A percentile compares a stretch with the other conserved stretches of the same genome.
These are phyloP conservation scores for Drosophila silvestris DNA, from an alignment of 2,888 invertebrate genomes.

Conservation along the genomic window DNA sequence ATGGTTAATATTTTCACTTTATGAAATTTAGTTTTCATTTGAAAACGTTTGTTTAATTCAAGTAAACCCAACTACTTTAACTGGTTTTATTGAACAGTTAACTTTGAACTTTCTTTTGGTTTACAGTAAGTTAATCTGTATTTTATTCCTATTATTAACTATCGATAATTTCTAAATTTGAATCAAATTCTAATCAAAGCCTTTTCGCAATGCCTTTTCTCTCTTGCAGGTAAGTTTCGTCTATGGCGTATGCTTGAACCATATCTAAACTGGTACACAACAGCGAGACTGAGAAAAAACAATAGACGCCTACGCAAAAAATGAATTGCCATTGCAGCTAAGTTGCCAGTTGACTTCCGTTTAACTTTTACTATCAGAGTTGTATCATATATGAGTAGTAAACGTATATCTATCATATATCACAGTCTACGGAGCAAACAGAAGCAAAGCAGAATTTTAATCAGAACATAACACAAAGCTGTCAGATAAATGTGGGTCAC, in stretches of 20 bases:
- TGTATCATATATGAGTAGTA: neutral
- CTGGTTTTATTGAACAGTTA: neutral
- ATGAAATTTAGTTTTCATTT: neutral
- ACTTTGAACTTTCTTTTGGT: neutral
- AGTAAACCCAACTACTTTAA: neutral
- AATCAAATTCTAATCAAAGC: neutral
- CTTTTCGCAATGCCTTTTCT: neutral
- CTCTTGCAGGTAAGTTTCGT: slow-evolving; percentile 41
- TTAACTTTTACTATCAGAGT: slow-evolving; percentile 8
- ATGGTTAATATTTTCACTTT: neutral
- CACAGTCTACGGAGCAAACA: slow-evolving; percentile 6
- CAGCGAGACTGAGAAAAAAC: neutral
- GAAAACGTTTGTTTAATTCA: neutral
- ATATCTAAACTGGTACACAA: neutral
- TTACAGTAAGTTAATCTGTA: neutral
- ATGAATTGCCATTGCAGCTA: slow-evolving; percentile 42
- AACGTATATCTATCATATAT: slow-evolving; percentile 8
- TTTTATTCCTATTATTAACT: neutral
- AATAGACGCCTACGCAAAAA: neutral
- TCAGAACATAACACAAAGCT: slow-evolving; percentile 52
- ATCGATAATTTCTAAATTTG: neutral
- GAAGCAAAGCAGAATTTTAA: slow-evolving; percentile 33
- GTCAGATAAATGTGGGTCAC: slow-evolving; percentile 40
- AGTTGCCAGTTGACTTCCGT: slow-evolving; percentile 37
- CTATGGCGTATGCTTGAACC: neutral